These are phyloP conservation scores for Cladorhizidae sp. DNA, from an alignment of 37 sponge, comb jelly and placozoan species.

Conservation along the genomic window DNA sequence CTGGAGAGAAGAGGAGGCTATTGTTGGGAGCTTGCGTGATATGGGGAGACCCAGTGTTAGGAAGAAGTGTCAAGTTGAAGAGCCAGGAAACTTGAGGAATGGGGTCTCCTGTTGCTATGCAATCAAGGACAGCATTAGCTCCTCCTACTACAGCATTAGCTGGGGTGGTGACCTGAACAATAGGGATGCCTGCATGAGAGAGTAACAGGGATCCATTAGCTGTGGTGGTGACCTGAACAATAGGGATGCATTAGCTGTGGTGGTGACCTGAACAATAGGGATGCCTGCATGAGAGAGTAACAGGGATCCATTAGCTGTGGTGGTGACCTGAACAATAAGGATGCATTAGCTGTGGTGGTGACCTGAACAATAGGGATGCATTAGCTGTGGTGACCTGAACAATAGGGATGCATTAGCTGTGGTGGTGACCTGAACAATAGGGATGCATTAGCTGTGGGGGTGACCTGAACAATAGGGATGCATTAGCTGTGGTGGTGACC, in stretches of 20 bases:
- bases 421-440: too few relatives aligned
- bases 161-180: neutral
- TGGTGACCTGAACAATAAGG: too few relatives aligned
- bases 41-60: slow-evolving; percentile 3
- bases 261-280: too few relatives aligned
- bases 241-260: neutral
- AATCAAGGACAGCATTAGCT: slow-evolving; percentile 15
- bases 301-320: too few relatives aligned
- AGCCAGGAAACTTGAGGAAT: slow-evolving; percentile 61
- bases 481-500: too few relatives aligned
- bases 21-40: slow-evolving; percentile 11
- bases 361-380: too few relatives aligned
- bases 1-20: slow-evolving; percentile 27
- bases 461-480: too few relatives aligned
- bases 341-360: too few relatives aligned
- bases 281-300: neutral
- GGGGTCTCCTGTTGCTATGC: slow-evolving; percentile 48
- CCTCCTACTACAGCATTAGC: slow-evolving; percentile 3
- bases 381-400: too few relatives aligned
- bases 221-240: too few relatives aligned
- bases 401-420: too few relatives aligned
- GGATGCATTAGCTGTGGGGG: too few relatives aligned
- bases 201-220: neutral
- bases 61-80: slow-evolving; percentile 9
- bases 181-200: neutral